Evolutionary conservation across 1,140 invertebrate genomes (phyloP).

Genomic region (Ctenoplectra terminalis): DNA sequence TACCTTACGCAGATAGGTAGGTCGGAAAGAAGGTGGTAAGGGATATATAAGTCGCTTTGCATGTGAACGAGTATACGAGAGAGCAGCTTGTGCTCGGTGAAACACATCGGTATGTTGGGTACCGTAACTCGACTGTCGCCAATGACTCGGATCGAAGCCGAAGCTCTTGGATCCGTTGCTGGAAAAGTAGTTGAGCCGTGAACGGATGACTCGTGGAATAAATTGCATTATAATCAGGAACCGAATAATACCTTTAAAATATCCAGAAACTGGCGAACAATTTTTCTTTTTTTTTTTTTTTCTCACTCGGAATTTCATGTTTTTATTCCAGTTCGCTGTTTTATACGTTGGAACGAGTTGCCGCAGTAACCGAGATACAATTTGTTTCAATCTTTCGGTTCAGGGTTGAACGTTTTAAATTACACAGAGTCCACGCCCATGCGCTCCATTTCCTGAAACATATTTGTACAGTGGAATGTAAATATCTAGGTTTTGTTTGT

Average conservation of each 20-base stretch:
- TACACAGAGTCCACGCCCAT: too few relatives aligned
- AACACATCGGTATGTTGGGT: constrained; percentile 60
- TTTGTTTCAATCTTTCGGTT: too few relatives aligned
- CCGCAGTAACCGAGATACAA: too few relatives aligned
- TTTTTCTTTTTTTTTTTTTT: too few relatives aligned
- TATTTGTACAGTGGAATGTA: background rate
- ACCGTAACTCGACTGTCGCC: constrained; percentile 60
- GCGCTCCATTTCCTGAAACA: background rate
- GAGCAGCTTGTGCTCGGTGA: constrained; percentile 18
- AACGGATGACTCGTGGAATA: background rate
- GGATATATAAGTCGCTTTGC: constrained; percentile 27
- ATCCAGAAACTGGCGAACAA: background rate
- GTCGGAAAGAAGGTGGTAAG: constrained; percentile 63
- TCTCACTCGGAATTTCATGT: too few relatives aligned
- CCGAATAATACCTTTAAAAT: too few relatives aligned
- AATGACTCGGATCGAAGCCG: constrained; percentile 51
- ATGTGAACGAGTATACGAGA: constrained; percentile 31
- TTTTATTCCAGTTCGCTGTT: too few relatives aligned
- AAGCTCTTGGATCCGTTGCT: constrained; percentile 36
- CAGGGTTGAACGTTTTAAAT: too few relatives aligned
- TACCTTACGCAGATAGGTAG: constrained; percentile 70
- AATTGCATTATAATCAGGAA: background rate
- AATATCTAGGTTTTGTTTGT: too few relatives aligned
- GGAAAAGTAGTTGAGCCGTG: background rate
- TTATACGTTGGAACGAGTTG: too few relatives aligned